These are phyloP conservation scores for Corythoichthys haematopterus DNA, from an alignment of 2,113 vertebrate genomes.

Conservation along the genomic window DNA sequence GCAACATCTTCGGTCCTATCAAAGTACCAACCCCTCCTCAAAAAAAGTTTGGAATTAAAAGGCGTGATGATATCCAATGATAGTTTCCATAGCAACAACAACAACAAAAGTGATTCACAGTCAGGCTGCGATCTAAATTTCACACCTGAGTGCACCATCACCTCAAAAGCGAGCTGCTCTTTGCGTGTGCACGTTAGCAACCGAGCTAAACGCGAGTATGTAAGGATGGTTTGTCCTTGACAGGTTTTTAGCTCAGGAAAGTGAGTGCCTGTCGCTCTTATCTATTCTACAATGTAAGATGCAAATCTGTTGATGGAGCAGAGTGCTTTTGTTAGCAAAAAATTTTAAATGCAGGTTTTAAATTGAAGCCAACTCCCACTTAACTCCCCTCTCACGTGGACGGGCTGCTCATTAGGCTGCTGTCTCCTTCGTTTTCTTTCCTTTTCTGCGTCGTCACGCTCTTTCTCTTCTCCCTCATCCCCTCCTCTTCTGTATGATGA, in stretches of 20 bases:
- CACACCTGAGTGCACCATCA: constrained; percentile 54
- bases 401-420: constrained; percentile 66
- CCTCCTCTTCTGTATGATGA: constrained; percentile 18
- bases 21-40: background rate
- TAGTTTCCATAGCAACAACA: constrained; percentile 68
- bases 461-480: constrained; percentile 12
- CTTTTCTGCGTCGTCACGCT: constrained; percentile 20
- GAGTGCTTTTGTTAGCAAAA: constrained; percentile 27
- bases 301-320: background rate
- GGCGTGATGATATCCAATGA: constrained; percentile 54
- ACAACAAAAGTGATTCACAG: constrained; percentile 57
- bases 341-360: constrained; percentile 36
- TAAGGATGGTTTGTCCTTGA: background rate
- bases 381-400: constrained; percentile 45
- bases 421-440: constrained; percentile 55
- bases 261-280: background rate
- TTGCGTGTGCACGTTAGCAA: constrained; percentile 20
- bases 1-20: background rate
- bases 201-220: background rate
- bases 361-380: constrained; percentile 36
- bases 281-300: background rate
- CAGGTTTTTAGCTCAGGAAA: background rate
- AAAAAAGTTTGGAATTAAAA: constrained; percentile 67
- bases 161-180: constrained; percentile 35
- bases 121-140: constrained; percentile 68